phyloP scores from a whole-genome alignment of 2,113 vertebrate species.

The Haplochromis burtoni region DNA sequence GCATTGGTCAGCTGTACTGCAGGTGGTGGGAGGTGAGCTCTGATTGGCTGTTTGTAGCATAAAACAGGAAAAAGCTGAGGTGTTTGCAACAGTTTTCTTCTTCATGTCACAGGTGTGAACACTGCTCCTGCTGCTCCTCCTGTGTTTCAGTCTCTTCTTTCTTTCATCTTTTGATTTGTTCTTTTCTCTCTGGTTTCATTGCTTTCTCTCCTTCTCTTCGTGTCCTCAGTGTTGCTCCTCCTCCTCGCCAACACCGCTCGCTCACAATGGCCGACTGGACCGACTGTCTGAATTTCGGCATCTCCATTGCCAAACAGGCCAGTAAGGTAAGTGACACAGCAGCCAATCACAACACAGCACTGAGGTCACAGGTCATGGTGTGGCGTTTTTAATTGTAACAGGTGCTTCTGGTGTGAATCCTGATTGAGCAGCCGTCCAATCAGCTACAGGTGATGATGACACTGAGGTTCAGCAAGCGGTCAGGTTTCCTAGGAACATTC shows the following conservation, averaged over 20 bases:
- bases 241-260: neutral
- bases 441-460: neutral
- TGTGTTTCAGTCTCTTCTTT: neutral
- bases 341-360: neutral
- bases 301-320: slow-evolving; percentile 17
- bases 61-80: neutral
- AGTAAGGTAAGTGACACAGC: slow-evolving; percentile 6
- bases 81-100: neutral
- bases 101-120: neutral
- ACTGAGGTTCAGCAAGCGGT: neutral
- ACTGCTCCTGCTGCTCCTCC: rapidly evolving
- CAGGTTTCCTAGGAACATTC: neutral
- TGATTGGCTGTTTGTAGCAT: slow-evolving; percentile 5
- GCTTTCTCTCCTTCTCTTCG: neutral
- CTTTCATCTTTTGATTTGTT: neutral
- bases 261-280: slow-evolving; percentile 32
- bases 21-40: neutral
- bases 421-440: too few species aligned
- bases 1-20: neutral
- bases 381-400: neutral
- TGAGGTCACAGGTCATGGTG: neutral
- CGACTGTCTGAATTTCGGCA: slow-evolving; percentile 30
- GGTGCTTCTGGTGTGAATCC: neutral
- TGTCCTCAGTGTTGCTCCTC: neutral
- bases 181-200: neutral